phyloP scores from a whole-genome alignment of 2,888 invertebrate genomes.

The Pasiphila rectangulata region DNA sequence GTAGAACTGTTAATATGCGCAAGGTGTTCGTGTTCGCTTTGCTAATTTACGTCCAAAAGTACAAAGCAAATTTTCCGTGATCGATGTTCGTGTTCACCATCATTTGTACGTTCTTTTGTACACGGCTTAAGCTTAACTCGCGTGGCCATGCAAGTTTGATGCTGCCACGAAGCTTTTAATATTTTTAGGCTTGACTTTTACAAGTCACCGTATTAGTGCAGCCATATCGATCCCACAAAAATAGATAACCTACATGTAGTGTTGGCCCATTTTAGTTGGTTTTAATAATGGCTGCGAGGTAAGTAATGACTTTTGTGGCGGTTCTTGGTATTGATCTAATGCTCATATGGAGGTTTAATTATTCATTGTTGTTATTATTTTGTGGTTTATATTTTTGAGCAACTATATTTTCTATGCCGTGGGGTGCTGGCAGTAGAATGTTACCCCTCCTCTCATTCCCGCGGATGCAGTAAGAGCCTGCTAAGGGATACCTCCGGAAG shows the following conservation, averaged over 20 bases:
- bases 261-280: constrained; percentile 42
- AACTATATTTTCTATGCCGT: too few relatives aligned
- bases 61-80: too few relatives aligned
- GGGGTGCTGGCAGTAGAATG: too few relatives aligned
- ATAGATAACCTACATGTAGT: constrained; percentile 38
- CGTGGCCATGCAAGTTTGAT: constrained; percentile 66
- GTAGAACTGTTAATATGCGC: too few relatives aligned
- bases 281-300: constrained; percentile 20
- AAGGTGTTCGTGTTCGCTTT: too few relatives aligned
- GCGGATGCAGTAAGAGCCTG: too few relatives aligned
- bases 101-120: background rate
- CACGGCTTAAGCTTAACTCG: too few relatives aligned
- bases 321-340: constrained; percentile 16
- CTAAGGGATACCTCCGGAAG: too few relatives aligned
- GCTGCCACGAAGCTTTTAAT: constrained; percentile 58
- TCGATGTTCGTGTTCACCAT: too few relatives aligned
- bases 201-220: constrained; percentile 41
- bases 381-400: background rate
- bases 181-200: constrained; percentile 64
- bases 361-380: background rate
- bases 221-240: constrained; percentile 41
- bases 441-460: too few relatives aligned
- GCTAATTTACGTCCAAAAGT: too few relatives aligned
- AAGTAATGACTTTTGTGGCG: constrained; percentile 25
- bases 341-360: background rate